Percentiles rank a stretch among this genome's conserved stretches.
phyloP scores from a whole-genome alignment of 64 coral and sea anemone species.

The Acropora yongei region DNA sequence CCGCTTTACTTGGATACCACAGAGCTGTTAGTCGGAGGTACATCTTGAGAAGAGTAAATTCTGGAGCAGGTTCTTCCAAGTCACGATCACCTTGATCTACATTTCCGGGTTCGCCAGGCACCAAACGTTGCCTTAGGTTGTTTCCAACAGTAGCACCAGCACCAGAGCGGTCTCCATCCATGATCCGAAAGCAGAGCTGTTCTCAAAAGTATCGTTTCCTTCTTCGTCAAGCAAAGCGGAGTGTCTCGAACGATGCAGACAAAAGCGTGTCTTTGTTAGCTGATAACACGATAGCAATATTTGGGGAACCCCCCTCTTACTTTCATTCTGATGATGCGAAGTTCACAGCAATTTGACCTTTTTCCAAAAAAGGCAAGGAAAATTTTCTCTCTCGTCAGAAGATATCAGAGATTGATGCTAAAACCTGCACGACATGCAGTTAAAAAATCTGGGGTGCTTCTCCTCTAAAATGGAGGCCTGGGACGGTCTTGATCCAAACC shows the following conservation, averaged over 20 bases:
- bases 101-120: not conserved
- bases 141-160: not conserved
- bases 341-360: too few species aligned
- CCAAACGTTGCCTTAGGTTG: not conserved
- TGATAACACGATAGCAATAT: not conserved
- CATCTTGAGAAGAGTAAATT: conserved; percentile 2
- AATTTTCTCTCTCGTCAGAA: too few species aligned
- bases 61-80: conserved; percentile 1
- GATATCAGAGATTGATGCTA: too few species aligned
- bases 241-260: not conserved
- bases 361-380: too few species aligned
- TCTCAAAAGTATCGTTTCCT: not conserved
- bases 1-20: conserved; percentile 36
- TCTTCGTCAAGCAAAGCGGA: not conserved
- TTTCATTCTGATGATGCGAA: not conserved
- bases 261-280: not conserved
- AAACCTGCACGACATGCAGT: too few species aligned
- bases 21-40: conserved; percentile 42
- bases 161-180: not conserved
- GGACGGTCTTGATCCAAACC: too few species aligned
- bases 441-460: too few species aligned
- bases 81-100: not conserved
- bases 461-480: too few species aligned
- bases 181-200: not conserved
- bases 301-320: not conserved